These are phyloP conservation scores for Nanger granti DNA, from an alignment of 2,113 vertebrate species.

Conservation along the genomic window DNA sequence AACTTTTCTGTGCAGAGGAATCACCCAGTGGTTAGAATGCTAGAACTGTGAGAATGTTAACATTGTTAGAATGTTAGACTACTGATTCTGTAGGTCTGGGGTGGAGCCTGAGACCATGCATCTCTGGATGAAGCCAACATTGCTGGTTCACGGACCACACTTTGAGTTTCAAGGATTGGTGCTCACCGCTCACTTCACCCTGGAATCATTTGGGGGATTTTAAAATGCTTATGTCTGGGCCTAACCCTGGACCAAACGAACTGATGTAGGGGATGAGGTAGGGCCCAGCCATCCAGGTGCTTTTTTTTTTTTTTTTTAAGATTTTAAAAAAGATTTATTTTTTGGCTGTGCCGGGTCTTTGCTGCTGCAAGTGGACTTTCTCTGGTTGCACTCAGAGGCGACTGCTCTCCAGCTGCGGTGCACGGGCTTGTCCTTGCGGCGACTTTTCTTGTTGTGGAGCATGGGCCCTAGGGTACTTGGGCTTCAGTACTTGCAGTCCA, in stretches of 20 bases:
- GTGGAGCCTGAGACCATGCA: too few relatives aligned
- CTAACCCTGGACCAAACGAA: not conserved
- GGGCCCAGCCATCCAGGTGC: accelerated
- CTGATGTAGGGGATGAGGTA: not conserved
- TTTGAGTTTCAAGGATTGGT: not conserved
- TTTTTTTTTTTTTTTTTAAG: not conserved
- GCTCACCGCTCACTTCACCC: not conserved
- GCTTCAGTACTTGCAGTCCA: not conserved
- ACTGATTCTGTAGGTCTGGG: not conserved
- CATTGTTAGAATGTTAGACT: not conserved
- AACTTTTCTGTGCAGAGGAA: not conserved
- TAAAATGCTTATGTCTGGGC: not conserved
- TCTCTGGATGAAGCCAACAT: not conserved
- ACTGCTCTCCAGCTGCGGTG: not conserved
- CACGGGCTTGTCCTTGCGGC: accelerated
- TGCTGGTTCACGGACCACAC: not conserved
- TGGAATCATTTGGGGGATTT: not conserved
- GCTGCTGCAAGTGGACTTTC: not conserved
- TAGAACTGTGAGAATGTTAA: not conserved
- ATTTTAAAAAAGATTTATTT: not conserved
- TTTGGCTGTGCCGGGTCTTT: not conserved
- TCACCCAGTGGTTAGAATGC: not conserved
- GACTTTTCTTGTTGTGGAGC: not conserved
- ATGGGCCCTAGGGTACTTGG: not conserved
- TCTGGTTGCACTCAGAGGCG: not conserved